Evolutionary conservation across 2,113 vertebrate species (phyloP), one percentile per base, ranked within the genome.

Genomic region (Diphyllodes magnificus): DNA sequence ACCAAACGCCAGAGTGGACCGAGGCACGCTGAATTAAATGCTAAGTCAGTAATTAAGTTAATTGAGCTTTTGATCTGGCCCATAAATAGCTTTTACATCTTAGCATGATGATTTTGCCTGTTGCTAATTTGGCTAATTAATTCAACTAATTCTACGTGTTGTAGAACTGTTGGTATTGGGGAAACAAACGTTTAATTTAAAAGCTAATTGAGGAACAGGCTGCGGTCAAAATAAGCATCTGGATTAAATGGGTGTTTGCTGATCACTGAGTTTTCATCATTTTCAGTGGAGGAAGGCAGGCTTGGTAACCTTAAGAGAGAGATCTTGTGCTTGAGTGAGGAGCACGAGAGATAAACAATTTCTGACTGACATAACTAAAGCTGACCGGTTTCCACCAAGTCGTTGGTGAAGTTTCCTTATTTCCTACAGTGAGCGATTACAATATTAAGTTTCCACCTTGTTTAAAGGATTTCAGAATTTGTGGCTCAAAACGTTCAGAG

Each of bases 121-220:
- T 82, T 96, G 54, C 30, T 82, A 82, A 76, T 92, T 89, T 87
- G 59, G 76, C 73, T 92, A 95, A 95, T 91, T 92, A 92, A 95
- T 91, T 80, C 12, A 1, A 77, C 60, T 80, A 70, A 82, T 83
- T 91, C 85, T 77, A 13, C 0, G 0, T 70, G 63, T 76, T 72
- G n/a, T 61, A n/a, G 54, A 91, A 84, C 71, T 92, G 33, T 94
- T 95, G 63, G 31, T 90, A 78, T 25, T 23, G 49, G 21, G 44
- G 54, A 63, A 83, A 31, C 73, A 81, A 83, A 60, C 75, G 47
- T 92, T 96, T 92, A 93, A 93, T 85, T 79, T 87, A 75, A 85
- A 92, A 94, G 42, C 63, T 87, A 93, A 94, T 83, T 94, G 82
- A 91, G 80, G 60, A 81, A 87, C 47, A 59, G 60, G 33, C 69